These are phyloP conservation scores for Pseudorhombus dupliciocellatus DNA, from an alignment of 2,113 vertebrate genomes.

Conservation along the genomic window DNA sequence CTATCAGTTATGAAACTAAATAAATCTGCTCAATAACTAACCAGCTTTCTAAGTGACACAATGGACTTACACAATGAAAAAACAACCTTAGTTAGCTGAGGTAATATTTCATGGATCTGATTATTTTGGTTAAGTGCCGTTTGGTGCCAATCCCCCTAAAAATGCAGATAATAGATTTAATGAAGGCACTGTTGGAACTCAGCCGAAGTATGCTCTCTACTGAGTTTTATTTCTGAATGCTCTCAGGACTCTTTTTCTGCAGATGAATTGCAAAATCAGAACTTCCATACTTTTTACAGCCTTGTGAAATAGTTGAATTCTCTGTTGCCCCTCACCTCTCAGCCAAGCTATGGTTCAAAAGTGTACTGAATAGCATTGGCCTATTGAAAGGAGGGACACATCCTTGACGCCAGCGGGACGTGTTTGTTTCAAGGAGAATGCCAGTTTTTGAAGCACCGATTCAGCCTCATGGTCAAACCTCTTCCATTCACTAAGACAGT, in stretches of 20 bases:
- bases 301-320: conserved; percentile 6
- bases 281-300: conserved; percentile 13
- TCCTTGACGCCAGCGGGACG: conserved; percentile 49
- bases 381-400: conserved; percentile 31
- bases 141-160: too few relatives aligned
- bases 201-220: too few relatives aligned
- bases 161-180: too few relatives aligned
- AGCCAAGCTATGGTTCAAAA: conserved; percentile 28
- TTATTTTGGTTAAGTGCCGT: too few relatives aligned
- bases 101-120: too few relatives aligned
- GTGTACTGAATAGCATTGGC: conserved; percentile 30
- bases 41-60: too few relatives aligned
- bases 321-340: conserved; percentile 6
- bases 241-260: too few relatives aligned
- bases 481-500: conserved; percentile 45
- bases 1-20: not conserved
- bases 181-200: too few relatives aligned
- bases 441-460: conserved; percentile 52
- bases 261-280: not conserved
- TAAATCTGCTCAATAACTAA: not conserved
- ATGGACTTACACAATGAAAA: too few relatives aligned
- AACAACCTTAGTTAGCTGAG: too few relatives aligned
- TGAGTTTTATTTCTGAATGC: too few relatives aligned
- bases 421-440: conserved; percentile 51
- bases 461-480: conserved; percentile 41